Percentiles rank a stretch among this genome's conserved stretches.
These are phyloP conservation scores for Neodiprion virginianus DNA, from an alignment of 1,140 invertebrate species.

Conservation along the genomic window DNA sequence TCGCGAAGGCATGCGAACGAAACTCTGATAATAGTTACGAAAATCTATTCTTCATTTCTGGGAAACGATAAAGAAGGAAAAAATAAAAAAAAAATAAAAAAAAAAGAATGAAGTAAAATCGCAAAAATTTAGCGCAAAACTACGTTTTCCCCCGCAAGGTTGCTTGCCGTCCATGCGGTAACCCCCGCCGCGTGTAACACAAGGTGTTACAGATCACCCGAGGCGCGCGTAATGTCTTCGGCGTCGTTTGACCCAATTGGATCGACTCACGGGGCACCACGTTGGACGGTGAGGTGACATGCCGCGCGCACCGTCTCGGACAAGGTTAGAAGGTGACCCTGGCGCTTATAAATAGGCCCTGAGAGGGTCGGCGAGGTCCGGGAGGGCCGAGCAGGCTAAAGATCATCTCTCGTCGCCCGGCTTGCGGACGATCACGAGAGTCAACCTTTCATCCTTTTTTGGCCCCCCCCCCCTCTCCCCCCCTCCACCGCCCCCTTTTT, in stretches of 20 bases:
- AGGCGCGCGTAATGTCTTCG: not conserved
- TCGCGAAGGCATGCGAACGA: no score
- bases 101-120: no score
- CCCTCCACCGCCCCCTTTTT: not conserved
- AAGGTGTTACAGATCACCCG: not conserved
- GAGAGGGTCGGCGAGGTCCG: not conserved
- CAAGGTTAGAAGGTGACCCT: constrained; percentile 3
- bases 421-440: not conserved
- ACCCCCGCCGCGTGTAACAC: no score
- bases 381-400: constrained; percentile 4
- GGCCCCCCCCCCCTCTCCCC: not conserved
- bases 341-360: constrained; percentile 4
- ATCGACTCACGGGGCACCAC: not conserved
- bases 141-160: no score
- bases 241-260: constrained; percentile 5
- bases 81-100: no score
- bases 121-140: no score
- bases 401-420: not conserved
- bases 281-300: constrained; percentile 4
- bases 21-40: no score
- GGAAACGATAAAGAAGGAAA: no score
- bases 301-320: constrained; percentile 5
- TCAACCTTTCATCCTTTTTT: not conserved
- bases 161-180: no score
- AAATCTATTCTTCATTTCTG: no score